Conservation (phyloP, 2,113 vertebrate genomes). For the Charina bottae region DNA sequence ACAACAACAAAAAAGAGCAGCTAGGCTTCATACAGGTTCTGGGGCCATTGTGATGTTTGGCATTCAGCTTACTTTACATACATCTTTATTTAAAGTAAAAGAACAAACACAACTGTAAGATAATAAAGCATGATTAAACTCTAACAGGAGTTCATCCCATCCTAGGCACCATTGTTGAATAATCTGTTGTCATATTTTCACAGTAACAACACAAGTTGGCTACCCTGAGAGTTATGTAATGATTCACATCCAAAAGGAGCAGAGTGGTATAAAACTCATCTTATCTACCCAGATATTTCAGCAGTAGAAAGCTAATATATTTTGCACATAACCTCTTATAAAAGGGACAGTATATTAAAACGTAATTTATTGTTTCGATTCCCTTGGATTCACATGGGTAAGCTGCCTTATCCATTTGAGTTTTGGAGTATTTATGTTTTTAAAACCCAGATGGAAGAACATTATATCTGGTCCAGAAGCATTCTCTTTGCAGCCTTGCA, state of each 20-base stretch:
- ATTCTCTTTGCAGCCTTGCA: neutral
- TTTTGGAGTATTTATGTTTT: neutral
- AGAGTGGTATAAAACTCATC: neutral
- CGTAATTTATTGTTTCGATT: neutral
- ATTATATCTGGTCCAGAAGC: neutral
- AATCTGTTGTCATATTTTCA: neutral
- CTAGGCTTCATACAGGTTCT: neutral
- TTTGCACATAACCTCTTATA: neutral
- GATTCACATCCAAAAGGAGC: neutral
- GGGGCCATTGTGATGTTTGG: neutral
- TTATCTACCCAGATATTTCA: neutral
- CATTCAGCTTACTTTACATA: neutral
- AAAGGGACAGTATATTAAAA: neutral
- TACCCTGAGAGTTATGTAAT: neutral
- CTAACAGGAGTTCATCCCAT: neutral
- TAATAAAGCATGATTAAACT: too few species aligned
- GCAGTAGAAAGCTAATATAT: neutral
- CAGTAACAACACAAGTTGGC: neutral
- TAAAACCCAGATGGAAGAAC: neutral
- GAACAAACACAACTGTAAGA: too few species aligned
- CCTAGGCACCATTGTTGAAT: neutral
- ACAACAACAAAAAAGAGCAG: neutral
- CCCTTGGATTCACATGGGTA: neutral
- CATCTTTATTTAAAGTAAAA: neutral
- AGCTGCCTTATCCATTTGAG: neutral